Evolutionary conservation across 2,797 vertebrate species (phyloP).

Genomic region (Podarcis lilfordi): DNA sequence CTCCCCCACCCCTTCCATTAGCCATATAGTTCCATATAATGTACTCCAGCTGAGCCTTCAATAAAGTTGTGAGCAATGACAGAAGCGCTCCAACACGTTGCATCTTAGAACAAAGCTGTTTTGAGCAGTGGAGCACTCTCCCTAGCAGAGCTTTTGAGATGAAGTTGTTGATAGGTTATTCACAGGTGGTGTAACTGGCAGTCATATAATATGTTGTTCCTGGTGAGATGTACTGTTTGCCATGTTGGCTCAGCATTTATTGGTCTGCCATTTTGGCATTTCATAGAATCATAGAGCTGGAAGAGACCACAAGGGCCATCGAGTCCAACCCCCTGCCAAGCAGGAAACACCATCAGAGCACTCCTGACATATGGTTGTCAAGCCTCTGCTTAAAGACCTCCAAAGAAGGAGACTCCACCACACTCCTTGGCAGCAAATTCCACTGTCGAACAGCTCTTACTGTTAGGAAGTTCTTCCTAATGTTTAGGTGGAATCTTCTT

Average conservation of each 20-base stretch:
- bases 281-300: too few relatives aligned
- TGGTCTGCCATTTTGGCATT: slow-evolving; percentile 33
- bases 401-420: too few relatives aligned
- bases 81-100: slow-evolving; percentile 28
- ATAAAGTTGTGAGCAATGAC: slow-evolving; percentile 18
- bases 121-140: slow-evolving; percentile 46
- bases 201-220: slow-evolving; percentile 36
- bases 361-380: too few relatives aligned
- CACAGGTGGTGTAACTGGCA: slow-evolving; percentile 40
- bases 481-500: too few relatives aligned
- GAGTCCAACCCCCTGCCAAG: too few relatives aligned
- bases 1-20: not conserved
- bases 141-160: slow-evolving; percentile 50
- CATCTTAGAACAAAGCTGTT: slow-evolving; percentile 50
- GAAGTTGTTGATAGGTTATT: slow-evolving; percentile 54
- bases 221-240: slow-evolving; percentile 43
- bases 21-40: slow-evolving; percentile 8
- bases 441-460: too few relatives aligned
- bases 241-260: slow-evolving; percentile 24
- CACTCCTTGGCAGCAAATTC: too few relatives aligned
- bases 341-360: too few relatives aligned
- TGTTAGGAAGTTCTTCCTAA: too few relatives aligned
- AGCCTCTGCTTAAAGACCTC: too few relatives aligned
- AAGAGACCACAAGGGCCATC: too few relatives aligned
- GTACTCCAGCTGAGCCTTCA: slow-evolving; percentile 1